Evolutionary conservation across 2,113 vertebrate species (phyloP).

Genomic region (Ctenodactylus gundi): DNA sequence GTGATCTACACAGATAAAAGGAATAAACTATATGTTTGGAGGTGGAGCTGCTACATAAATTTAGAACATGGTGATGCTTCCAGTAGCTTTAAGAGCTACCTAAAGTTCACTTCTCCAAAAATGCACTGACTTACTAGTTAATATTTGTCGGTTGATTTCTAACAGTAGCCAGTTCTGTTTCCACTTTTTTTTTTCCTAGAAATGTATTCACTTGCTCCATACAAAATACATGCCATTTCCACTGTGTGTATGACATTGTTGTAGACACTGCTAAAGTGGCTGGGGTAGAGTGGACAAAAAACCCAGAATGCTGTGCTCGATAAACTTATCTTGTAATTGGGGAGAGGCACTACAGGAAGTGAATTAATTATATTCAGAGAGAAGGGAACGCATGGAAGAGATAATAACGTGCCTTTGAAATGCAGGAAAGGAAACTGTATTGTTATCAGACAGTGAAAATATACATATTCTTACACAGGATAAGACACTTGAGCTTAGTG

Average conservation of each 20-base stretch:
- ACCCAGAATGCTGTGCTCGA: neutral
- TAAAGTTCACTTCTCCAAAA: neutral
- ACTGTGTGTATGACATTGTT: rapidly evolving
- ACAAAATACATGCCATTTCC: neutral
- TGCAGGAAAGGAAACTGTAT: neutral
- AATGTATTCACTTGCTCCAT: neutral
- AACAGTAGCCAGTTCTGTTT: neutral
- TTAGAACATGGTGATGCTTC: neutral
- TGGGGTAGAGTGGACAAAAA: neutral
- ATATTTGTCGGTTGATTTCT: neutral
- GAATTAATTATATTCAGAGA: conserved; percentile 25
- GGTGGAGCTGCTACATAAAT: neutral
- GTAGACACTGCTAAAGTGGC: neutral
- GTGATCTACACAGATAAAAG: neutral
- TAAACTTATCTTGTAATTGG: neutral
- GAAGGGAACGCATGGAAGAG: neutral
- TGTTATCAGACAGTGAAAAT: neutral
- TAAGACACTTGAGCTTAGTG: neutral
- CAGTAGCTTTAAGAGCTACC: neutral
- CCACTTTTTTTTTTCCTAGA: neutral
- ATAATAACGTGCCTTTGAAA: neutral
- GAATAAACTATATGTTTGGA: neutral
- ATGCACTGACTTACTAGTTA: neutral
- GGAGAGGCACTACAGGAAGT: neutral
- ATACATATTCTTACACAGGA: neutral